Percentiles rank a stretch among this genome's conserved stretches.
Evolutionary conservation across 2,797 vertebrate species (phyloP).

Genomic region (Bovichtus variegatus): DNA sequence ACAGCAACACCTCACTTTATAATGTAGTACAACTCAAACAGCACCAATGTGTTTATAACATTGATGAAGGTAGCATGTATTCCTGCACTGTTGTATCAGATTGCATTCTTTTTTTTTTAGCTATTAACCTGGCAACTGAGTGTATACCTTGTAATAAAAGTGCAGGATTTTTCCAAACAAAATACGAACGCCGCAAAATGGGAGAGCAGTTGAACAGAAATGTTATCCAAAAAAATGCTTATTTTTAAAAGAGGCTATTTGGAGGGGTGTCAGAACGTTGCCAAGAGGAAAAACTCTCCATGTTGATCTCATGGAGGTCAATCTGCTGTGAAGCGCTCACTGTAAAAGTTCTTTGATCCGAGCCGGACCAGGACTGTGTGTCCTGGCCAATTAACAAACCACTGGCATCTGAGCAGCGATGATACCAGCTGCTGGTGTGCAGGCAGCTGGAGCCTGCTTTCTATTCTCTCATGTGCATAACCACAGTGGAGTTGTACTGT

Average conservation of each 20-base stretch:
- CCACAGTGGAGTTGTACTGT: constrained; percentile 15
- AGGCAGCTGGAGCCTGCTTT: constrained; percentile 39
- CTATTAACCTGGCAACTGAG: background rate
- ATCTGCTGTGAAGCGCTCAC: constrained; percentile 29
- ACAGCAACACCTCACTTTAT: no score
- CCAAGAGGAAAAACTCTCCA: background rate
- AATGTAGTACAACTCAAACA: background rate
- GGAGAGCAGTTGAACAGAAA: background rate
- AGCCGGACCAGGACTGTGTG: constrained; percentile 38
- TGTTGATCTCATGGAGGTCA: constrained; percentile 2
- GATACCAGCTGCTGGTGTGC: constrained; percentile 48
- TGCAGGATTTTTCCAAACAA: background rate
- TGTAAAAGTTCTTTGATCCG: constrained; percentile 60
- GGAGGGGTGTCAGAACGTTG: background rate
- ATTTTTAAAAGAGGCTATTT: background rate
- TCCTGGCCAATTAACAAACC: constrained; percentile 61
- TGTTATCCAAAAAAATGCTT: background rate
- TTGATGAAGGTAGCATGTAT: background rate
- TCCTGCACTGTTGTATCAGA: background rate
- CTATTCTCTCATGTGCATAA: constrained; percentile 38
- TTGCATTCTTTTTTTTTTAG: background rate
- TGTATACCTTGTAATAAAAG: background rate
- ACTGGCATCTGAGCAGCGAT: constrained; percentile 38
- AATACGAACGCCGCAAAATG: background rate
- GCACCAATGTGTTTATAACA: background rate